Evolutionary conservation across 2,113 vertebrate species (phyloP).

Genomic region (Apeltes quadracus): DNA sequence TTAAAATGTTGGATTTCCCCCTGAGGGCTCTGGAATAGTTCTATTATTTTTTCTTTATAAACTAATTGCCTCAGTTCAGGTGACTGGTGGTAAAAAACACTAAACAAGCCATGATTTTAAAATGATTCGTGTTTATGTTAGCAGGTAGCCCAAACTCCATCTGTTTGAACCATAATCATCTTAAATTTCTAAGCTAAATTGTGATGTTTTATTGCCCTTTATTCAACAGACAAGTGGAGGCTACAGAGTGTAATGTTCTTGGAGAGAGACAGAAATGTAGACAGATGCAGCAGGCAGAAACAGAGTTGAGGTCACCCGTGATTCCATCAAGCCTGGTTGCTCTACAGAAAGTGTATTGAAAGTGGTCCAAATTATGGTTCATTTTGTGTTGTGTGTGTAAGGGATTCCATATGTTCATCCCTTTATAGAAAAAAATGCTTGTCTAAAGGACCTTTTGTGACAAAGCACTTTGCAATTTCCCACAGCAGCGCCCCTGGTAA

Average conservation of each 20-base stretch:
- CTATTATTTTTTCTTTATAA: constrained; percentile 31
- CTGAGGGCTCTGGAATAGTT: constrained; percentile 32
- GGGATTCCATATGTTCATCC: constrained; percentile 63
- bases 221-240: not conserved
- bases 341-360: constrained; percentile 49
- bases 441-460: constrained; percentile 49
- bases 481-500: constrained; percentile 45
- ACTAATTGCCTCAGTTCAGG: constrained; percentile 42
- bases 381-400: constrained; percentile 45
- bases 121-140: too few species aligned
- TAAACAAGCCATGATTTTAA: constrained; percentile 6
- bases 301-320: constrained; percentile 22
- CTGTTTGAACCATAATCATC: too few species aligned
- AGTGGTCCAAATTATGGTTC: constrained; percentile 60
- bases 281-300: constrained; percentile 9
- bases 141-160: too few species aligned
- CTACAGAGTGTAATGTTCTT: not conserved
- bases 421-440: constrained; percentile 39
- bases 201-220: not conserved
- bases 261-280: not conserved
- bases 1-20: constrained; percentile 49
- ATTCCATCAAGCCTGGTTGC: constrained; percentile 36
- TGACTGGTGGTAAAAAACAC: constrained; percentile 1
- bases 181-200: not conserved
- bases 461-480: constrained; percentile 48